Percentiles rank a stretch among this genome's conserved stretches.
Conservation (phyloP, 2,888 invertebrate species). For the Pegoplata infirma region DNA sequence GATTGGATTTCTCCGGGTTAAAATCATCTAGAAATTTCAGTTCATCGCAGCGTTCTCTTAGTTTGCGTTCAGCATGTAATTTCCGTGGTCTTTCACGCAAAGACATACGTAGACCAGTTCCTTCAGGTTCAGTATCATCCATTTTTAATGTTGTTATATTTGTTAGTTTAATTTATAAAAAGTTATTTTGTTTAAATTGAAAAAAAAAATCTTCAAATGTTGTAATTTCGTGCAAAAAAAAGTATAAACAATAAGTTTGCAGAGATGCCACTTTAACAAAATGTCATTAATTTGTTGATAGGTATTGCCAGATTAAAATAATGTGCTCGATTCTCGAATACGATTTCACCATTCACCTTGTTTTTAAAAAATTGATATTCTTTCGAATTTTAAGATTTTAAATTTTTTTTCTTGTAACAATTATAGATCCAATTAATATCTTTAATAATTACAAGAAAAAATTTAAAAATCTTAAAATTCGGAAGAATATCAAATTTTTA, state of each 20-base stretch:
- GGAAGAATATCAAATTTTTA: no score
- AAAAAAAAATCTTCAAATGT: background rate
- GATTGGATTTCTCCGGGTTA: conserved; percentile 87
- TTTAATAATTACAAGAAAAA: no score
- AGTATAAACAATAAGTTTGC: background rate
- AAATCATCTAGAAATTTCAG: conserved; percentile 81
- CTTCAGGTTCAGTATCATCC: conserved; percentile 66
- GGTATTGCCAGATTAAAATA: background rate
- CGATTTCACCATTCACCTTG: no score
- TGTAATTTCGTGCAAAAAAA: background rate
- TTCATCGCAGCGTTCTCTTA: conserved; percentile 66
- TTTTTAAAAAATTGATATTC: no score
- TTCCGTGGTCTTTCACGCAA: conserved; percentile 68
- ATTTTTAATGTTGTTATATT: conserved; percentile 38
- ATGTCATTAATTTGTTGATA: background rate
- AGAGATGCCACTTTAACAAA: background rate
- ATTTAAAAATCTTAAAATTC: no score
- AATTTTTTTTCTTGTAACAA: no score
- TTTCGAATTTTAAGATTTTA: no score
- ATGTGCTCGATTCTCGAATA: no score
- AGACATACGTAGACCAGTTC: conserved; percentile 65
- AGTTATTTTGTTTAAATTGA: background rate
- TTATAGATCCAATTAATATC: no score
- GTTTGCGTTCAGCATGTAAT: conserved; percentile 65
- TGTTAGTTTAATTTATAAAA: background rate